Percentiles rank a stretch among this genome's conserved stretches.
phyloP scores from a whole-genome alignment of 2,888 invertebrate species.

The Rapana venosa region DNA sequence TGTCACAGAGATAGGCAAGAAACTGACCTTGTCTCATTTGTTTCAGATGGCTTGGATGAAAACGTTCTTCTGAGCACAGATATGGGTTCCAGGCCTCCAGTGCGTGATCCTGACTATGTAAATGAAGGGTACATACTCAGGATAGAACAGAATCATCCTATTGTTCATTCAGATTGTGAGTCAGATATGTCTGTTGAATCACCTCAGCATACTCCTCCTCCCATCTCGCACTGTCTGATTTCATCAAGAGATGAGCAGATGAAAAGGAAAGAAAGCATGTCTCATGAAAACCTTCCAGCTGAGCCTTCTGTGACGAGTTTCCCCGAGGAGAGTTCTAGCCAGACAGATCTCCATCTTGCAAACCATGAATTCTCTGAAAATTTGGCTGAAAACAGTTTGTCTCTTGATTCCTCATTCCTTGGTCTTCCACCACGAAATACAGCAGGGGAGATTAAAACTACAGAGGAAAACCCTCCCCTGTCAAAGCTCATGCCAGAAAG shows the following conservation, averaged over 20 bases:
- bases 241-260: not conserved
- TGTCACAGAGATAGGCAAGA: not conserved
- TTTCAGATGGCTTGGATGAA: conserved; percentile 1
- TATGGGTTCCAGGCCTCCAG: not conserved
- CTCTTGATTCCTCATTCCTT: conserved; percentile 1
- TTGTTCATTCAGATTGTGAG: not conserved
- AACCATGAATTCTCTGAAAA: not conserved
- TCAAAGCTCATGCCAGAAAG: not conserved
- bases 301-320: not conserved
- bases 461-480: not conserved
- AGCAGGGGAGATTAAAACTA: not conserved
- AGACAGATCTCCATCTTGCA: not conserved
- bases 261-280: not conserved
- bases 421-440: not conserved
- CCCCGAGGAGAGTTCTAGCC: too few relatives aligned
- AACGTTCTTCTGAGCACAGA: not conserved
- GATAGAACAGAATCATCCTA: not conserved
- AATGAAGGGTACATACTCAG: not conserved
- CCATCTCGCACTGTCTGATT: not conserved
- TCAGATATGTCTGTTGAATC: not conserved
- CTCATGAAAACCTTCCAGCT: not conserved
- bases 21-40: not conserved
- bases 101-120: not conserved
- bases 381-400: not conserved
- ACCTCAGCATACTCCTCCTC: not conserved